Percentiles rank a stretch among this genome's conserved stretches.
Evolutionary conservation across 2,888 invertebrate species (phyloP).

Genomic region (Microchrysa polita): DNA sequence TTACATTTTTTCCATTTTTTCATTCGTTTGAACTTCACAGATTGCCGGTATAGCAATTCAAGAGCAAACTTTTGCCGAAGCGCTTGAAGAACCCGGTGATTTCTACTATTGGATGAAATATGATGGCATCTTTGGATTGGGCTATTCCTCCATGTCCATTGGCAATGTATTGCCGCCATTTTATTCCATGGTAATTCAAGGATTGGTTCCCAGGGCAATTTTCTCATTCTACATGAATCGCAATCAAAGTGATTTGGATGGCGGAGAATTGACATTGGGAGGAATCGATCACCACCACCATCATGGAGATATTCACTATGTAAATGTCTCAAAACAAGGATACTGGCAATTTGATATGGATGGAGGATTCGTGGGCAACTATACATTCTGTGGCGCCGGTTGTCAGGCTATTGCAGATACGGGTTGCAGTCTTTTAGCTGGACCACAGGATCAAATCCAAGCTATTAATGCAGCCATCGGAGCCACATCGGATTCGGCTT

Average conservation of each 20-base stretch:
- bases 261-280: slow-evolving; percentile 92
- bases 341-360: slow-evolving; percentile 99
- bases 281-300: slow-evolving; percentile 94
- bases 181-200: slow-evolving; percentile 89
- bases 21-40: slow-evolving; percentile 64
- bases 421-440: slow-evolving; percentile 95
- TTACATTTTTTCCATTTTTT: background rate
- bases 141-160: slow-evolving; percentile 87
- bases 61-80: slow-evolving; percentile 95
- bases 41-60: slow-evolving; percentile 78
- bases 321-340: slow-evolving; percentile 82
- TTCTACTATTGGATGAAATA: slow-evolving; percentile 99
- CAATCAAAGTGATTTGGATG: slow-evolving; percentile 76
- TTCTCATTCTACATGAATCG: slow-evolving; percentile 95
- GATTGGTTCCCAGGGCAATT: slow-evolving; percentile 74
- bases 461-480: slow-evolving; percentile 86
- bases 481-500: slow-evolving; percentile 82
- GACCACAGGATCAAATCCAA: slow-evolving; percentile 81
- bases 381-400: slow-evolving; percentile 77
- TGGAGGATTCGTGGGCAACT: slow-evolving; percentile 67
- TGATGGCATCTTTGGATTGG: slow-evolving; percentile 98
- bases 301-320: slow-evolving; percentile 84
- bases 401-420: slow-evolving; percentile 97
- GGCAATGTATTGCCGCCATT: slow-evolving; percentile 92
- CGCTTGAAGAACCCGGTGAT: slow-evolving; percentile 91